Percentiles rank a stretch among this genome's conserved stretches.
Conservation (phyloP, 2,888 invertebrate genomes). For the Rhimphoctona megacephalus region DNA sequence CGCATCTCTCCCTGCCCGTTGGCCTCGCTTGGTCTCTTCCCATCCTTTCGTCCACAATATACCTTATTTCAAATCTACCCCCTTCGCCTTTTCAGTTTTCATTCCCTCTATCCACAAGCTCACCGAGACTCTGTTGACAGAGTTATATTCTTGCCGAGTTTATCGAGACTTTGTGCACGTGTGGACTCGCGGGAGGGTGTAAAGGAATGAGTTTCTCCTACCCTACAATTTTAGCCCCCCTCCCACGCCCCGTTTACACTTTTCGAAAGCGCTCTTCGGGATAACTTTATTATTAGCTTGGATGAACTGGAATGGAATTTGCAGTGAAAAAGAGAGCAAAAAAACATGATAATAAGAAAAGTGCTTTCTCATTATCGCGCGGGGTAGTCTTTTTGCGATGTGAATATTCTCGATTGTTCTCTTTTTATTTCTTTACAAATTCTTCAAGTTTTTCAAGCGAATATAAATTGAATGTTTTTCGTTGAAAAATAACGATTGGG, state of each 20-base stretch:
- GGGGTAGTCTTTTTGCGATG: conserved; percentile 15
- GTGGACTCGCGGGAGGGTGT: conserved; percentile 48
- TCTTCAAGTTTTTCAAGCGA: not conserved
- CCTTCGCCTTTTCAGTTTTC: conserved; percentile 27
- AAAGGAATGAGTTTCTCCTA: not conserved
- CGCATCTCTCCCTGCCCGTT: conserved; percentile 73
- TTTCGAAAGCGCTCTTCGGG: conserved; percentile 57
- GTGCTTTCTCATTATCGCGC: conserved; percentile 42
- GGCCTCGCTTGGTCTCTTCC: conserved; percentile 44
- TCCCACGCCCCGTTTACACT: conserved; percentile 44
- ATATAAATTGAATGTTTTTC: not conserved
- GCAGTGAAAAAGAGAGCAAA: conserved; percentile 37
- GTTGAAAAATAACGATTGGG: not conserved
- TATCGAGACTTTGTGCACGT: conserved; percentile 67
- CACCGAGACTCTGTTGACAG: conserved; percentile 72
- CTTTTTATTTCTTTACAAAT: not conserved
- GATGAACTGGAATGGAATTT: conserved; percentile 66
- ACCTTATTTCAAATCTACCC: conserved; percentile 36
- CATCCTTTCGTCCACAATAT: conserved; percentile 23
- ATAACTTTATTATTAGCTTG: conserved; percentile 67
- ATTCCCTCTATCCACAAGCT: conserved; percentile 24
- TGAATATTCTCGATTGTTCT: not conserved
- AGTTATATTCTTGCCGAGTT: conserved; percentile 74
- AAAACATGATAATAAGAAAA: conserved; percentile 39
- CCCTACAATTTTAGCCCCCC: conserved; percentile 39